Base-by-base conservation (phyloP, 1,140 invertebrate species). In the Diploscapter pachys region DNA sequence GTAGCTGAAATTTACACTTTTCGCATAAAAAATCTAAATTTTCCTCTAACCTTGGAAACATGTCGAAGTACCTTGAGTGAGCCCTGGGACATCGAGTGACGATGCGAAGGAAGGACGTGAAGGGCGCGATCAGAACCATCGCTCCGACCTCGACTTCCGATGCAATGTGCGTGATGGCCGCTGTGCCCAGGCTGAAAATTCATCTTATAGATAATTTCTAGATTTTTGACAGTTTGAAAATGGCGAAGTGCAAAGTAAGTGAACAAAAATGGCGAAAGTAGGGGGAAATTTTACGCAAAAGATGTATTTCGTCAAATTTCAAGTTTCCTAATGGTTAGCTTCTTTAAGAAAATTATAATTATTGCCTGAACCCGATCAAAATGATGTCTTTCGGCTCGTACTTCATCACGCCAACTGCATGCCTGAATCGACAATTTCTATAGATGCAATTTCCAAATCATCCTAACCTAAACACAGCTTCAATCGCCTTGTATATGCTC, bases 41-140 rank as follows among this genome's bases (percentile, higher is more conserved):
- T 69, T 73, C 51, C 56, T 68, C 75, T 4, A 56, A 75, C 56
- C 75, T 78, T 55, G 64, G 50, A 56, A 78, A 78, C 56, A 69
- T 67, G 55, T 78, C 76, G 54, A 78, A 69, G 54, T 53, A 54
- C 53, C 71, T 74, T 11, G 5, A 50, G 54, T 48, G 56, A 53
- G 13, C 31, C n/a, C 3, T 76, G 4, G 76, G 76, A 48, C 64
- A 59, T 11, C 71, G 63, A 59, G 52, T 71, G 48, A 67, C 55
- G 11, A 79, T 72, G 4, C 78, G 74, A 8, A 79, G 66, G 50
- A 79, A 63, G 8, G 78, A 79, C 4, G 78, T 79, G 52, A 79
- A 79, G 51, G 78, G 78, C 50, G 78, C 78, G 50, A 79, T 75
- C 5, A 79, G 78, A 49, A 79, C 64, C 31, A 79, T 55, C 2